Evolutionary conservation across 2,888 invertebrate genomes (phyloP), one percentile per base, ranked within the genome.

Genomic region (Peribatodes rhomboidaria): DNA sequence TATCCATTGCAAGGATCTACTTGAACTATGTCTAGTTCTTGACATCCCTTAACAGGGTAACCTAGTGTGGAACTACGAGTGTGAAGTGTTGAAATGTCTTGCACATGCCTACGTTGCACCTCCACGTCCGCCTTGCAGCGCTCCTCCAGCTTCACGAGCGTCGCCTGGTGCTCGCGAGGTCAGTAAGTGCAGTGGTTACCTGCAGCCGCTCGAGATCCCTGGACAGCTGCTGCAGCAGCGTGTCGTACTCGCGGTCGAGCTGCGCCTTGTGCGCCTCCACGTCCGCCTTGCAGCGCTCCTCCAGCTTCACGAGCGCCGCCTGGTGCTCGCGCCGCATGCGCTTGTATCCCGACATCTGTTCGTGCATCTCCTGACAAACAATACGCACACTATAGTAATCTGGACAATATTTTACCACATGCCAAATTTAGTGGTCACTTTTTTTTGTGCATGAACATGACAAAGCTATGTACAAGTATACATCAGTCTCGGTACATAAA

Each of bases 331-430:
- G 96, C 69, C 99, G 95, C 97, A 99, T 98, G 72, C 99, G 95
- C 92, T 99, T 99, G 93, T 99, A 99, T 20, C 99, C 99, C 58
- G 98, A 97, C 98, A 99, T 99, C 94, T 99, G 99, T 89, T 99
- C 99, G 92, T 99, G 98, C 97, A 99, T 98, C 92, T 99, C 99
- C 94, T 99, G 98, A 20, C 55, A 75, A 71, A 46, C 44, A 72
- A 72, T 54, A 31, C 37, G 61, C 10, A 53, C 65, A 72, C 61
- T 64, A 57, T 53, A 60, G 55, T 42, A 50, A 53, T 61, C 63
- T 56, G 53, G 22, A 49, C 52, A 11, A 10, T 27, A n/a, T 13
- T 22, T 41, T n/a, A n/a, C n/a, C n/a, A n/a, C n/a, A n/a, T n/a
- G n/a, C n/a, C n/a, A n/a, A n/a, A n/a, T n/a, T n/a, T n/a, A n/a